phyloP scores from a whole-genome alignment of 2,888 invertebrate species.

The Lochmaea crataegi region DNA sequence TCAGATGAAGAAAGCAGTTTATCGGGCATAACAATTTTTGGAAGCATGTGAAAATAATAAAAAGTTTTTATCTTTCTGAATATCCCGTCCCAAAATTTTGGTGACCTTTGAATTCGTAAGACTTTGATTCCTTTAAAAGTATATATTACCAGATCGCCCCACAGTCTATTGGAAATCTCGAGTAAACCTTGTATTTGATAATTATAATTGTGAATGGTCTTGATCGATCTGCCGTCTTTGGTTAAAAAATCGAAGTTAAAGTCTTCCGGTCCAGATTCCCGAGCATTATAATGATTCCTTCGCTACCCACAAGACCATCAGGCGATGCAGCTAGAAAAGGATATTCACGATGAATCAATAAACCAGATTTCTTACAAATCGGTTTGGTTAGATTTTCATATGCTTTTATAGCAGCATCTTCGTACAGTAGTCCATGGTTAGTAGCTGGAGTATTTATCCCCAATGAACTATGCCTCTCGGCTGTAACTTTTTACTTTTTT shows the following conservation, averaged over 20 bases:
- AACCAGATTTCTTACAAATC: slow-evolving; percentile 20
- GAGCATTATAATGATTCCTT: slow-evolving; percentile 20
- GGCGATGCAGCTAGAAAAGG: slow-evolving; percentile 31
- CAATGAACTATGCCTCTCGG: no score
- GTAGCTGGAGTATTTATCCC: no score
- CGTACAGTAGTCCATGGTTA: slow-evolving; percentile 11
- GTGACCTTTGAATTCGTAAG: slow-evolving; percentile 1
- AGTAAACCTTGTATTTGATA: slow-evolving; percentile 28
- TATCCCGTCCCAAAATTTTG: slow-evolving; percentile 8
- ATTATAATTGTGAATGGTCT: slow-evolving; percentile 13
- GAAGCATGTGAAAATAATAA: slow-evolving; percentile 13
- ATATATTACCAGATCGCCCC: slow-evolving; percentile 25
- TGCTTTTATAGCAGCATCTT: slow-evolving; percentile 15
- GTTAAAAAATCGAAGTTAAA: slow-evolving; percentile 7
- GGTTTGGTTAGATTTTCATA: slow-evolving; percentile 43
- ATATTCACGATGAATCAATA: slow-evolving; percentile 7
- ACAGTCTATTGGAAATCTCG: slow-evolving; percentile 14
- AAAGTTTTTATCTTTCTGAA: slow-evolving; percentile 11
- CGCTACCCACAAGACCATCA: slow-evolving; percentile 20
- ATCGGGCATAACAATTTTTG: slow-evolving; percentile 10
- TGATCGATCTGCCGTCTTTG: neutral
- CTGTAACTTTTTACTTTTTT: no score
- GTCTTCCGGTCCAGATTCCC: slow-evolving; percentile 4
- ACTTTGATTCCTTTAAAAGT: slow-evolving; percentile 23
- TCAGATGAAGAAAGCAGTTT: no score